Conservation (phyloP, 2,888 invertebrate genomes). For the Laothoe populi region DNA sequence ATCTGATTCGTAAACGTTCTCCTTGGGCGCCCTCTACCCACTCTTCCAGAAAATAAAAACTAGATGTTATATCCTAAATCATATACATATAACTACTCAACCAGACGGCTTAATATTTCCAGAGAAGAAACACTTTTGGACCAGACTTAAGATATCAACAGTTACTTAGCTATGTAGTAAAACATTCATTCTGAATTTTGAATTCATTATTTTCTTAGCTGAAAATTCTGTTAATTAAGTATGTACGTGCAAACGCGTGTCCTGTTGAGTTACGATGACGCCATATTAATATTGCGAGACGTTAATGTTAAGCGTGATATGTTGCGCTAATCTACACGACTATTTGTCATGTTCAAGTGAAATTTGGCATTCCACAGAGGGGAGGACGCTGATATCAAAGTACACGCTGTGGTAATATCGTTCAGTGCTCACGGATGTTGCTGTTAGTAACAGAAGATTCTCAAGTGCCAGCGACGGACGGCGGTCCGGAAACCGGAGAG, state of each 20-base stretch:
- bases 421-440: background rate
- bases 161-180: background rate
- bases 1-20: no score
- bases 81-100: no score
- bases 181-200: background rate
- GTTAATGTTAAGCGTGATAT: background rate
- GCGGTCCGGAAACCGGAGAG: constrained; percentile 1
- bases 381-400: background rate
- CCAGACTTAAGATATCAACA: background rate
- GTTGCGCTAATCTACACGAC: constrained; percentile 10
- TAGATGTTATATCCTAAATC: no score
- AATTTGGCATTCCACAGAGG: background rate
- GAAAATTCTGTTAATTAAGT: constrained; percentile 9
- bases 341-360: constrained; percentile 12
- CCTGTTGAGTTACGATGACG: constrained; percentile 19
- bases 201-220: background rate
- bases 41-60: no score
- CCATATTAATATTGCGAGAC: constrained; percentile 22
- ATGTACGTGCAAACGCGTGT: constrained; percentile 18
- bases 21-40: no score
- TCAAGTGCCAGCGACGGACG: background rate
- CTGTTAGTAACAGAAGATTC: constrained; percentile 1
- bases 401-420: background rate
- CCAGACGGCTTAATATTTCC: background rate
- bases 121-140: background rate